phyloP scores from a whole-genome alignment of 2,888 invertebrate genomes.

The Electrophaes corylata region DNA sequence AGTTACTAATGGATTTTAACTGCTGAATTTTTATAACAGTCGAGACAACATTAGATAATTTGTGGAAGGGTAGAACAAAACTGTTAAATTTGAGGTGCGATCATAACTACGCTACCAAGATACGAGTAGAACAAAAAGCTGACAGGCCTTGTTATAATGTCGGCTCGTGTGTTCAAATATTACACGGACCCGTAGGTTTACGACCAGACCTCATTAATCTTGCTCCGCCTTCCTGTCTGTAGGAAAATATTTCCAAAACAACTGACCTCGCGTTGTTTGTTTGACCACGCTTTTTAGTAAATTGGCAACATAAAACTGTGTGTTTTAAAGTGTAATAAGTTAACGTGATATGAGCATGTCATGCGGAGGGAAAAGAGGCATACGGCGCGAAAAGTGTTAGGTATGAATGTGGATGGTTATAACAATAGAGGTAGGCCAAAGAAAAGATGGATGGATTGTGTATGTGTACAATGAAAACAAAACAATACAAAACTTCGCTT shows the following conservation, averaged over 20 bases:
- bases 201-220: conserved; percentile 44
- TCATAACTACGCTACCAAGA: conserved; percentile 24
- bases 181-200: conserved; percentile 46
- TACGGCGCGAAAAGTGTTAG: too few relatives aligned
- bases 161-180: conserved; percentile 44
- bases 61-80: conserved; percentile 20
- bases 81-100: conserved; percentile 24
- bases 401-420: too few relatives aligned
- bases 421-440: too few relatives aligned
- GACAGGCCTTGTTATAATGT: conserved; percentile 39
- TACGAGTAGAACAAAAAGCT: conserved; percentile 38
- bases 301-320: conserved; percentile 21
- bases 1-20: too few relatives aligned
- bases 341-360: too few relatives aligned
- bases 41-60: conserved; percentile 21
- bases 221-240: conserved; percentile 37
- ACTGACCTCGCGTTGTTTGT: conserved; percentile 38
- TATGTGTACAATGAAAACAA: too few relatives aligned
- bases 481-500: too few relatives aligned
- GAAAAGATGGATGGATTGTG: too few relatives aligned
- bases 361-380: too few relatives aligned
- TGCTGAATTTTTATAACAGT: too few relatives aligned
- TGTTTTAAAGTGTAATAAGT: too few relatives aligned
- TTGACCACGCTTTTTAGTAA: conserved; percentile 35
- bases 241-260: conserved; percentile 42